Base-by-base conservation (phyloP, 2,888 invertebrate genomes). In the Muschampia plurimacula region DNA sequence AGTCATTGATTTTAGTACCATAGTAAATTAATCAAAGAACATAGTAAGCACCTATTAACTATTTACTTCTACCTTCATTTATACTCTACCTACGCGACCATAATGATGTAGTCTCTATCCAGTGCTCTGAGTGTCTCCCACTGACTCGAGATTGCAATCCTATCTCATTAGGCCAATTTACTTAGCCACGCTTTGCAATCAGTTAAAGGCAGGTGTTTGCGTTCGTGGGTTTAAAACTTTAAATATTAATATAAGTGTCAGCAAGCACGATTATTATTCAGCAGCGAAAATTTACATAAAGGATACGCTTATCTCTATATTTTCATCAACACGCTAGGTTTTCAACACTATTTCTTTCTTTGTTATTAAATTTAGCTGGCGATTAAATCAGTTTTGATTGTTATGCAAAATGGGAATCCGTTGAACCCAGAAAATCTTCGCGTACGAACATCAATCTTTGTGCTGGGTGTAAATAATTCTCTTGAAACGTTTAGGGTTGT, bases 91-190 rank as follows among this genome's bases (percentile, higher is more conserved):
- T 52, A 52, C 49, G 49, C 10, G 49, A 9, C 49, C 7, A 52
- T 52, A 52, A 52, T 15, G 49, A 52, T 52, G n/a, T 9, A 10
- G n/a, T 52, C 46, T 46, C 57, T 28, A 57, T 22, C 57, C 9
- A 28, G 57, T 28, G 22, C 57, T 5, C 22, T 57, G 13, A 57
- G 57, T 57, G 3, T 57, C 57, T 57, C 12, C 13, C 10, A n/a
- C 57, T 28, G 57, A 57, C 57, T 57, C 69, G 55, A 69, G 64
- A 69, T 64, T 32, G 69, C 69, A 69, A 69, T 69, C 64, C 55
- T 64, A 64, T 44, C 44, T 64, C 55, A 64, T 64, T 69, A 69
- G 64, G 64, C 63, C 55, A 69, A 57, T 69, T 69, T 57, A 69
- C 64, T 64, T 64, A 55, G 44, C 55, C 64, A 64, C 69, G 44